Base-by-base conservation (phyloP, 2,113 vertebrate species). In the Perca flavescens region DNA sequence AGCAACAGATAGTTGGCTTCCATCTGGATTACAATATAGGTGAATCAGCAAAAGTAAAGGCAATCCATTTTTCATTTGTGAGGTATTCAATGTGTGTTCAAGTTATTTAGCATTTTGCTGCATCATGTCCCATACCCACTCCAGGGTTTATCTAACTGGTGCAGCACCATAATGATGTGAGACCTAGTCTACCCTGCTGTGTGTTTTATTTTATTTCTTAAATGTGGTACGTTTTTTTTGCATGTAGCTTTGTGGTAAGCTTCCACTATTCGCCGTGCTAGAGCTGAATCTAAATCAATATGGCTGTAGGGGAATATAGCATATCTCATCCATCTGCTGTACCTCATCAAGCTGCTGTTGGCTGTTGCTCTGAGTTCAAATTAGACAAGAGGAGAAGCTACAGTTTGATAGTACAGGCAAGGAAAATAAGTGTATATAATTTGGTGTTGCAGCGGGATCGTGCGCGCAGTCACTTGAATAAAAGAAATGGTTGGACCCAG, bases 231-330 rank as follows among this genome's bases (percentile, higher is more conserved):
- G 0, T 74, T 75, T 65, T 65, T 68, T 17, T 49, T 25, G 50
- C 47, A 28, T n/a, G 60, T 40, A 40, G 65, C 61, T 77, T 56
- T 52, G 69, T 60, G 47, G 71, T 19, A 73, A 46, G 14, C 70
- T 70, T 83, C 50, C 16, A 3, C 62, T 62, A 63, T 61, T 70
- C 63, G 19, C 63, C 64, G 72, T 63, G 63, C 76, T 34, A 8
- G 70, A 88, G 82, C 79, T 88, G 89, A 83, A 89, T 89, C 81
- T 87, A 67, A 89, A 93, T 92, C 86, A 86, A 88, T 86, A 84
- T 60, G 79, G 86, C 83, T 61, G 36, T 70, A 4, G 54, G 84
- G 77, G 89, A 88, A 58, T 47, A 34, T 64, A 89, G 91, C 87
- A 73, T 69, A 81, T 88, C 80, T 86, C 53, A 31, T 88, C 90